Conservation (phyloP, 1,140 invertebrate species). For the Archivesica marissinica region DNA sequence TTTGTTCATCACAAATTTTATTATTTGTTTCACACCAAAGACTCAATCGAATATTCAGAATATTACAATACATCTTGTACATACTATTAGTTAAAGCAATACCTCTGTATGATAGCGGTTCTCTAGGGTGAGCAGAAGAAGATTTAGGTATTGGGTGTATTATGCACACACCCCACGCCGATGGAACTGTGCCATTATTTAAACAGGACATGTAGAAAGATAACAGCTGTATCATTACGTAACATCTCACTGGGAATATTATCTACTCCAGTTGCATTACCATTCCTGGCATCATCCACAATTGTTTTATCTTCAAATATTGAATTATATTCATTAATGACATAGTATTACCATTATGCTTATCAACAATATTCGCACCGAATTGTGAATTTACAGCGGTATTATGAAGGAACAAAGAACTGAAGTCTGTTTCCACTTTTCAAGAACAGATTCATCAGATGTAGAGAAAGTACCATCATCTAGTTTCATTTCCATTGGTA, state of each 20-base stretch:
- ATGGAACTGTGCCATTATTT: slow-evolving; percentile 34
- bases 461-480: no score
- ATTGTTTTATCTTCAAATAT: no score
- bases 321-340: neutral
- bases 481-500: no score
- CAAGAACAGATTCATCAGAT: no score
- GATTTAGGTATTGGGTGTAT: slow-evolving; percentile 54
- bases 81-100: neutral
- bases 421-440: no score
- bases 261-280: neutral
- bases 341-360: neutral
- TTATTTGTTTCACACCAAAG: neutral
- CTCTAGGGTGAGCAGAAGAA: slow-evolving; percentile 5
- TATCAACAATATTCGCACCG: no score
- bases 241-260: slow-evolving; percentile 6
- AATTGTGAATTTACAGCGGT: no score
- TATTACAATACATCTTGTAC: slow-evolving; percentile 27
- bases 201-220: slow-evolving; percentile 29
- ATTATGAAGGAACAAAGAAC: no score
- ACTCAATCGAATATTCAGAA: neutral
- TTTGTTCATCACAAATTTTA: slow-evolving; percentile 25
- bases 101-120: slow-evolving; percentile 44
- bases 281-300: neutral
- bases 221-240: slow-evolving; percentile 12
- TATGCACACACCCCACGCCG: slow-evolving; percentile 44